Base-by-base conservation (phyloP, 2,888 invertebrate genomes). In the Halictus quadricinctus region DNA sequence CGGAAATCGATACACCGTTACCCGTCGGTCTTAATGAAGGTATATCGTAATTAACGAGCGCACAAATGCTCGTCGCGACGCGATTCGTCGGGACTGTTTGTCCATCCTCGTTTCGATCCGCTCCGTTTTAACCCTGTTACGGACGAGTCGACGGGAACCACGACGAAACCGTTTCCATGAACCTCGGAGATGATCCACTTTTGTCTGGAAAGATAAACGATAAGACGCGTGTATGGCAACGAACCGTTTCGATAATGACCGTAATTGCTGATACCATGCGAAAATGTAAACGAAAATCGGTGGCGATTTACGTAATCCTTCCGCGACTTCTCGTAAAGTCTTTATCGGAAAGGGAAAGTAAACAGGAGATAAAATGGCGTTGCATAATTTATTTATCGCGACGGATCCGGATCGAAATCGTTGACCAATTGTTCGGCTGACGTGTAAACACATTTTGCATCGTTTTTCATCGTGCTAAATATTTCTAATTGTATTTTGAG, bases 1-100 rank as follows among this genome's bases (percentile, higher is more conserved):
- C 77, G 82, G 73, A 81, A 77, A 84, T 84, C 81, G 73, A 58
- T 70, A 41, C 73, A 81, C 76, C 73, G 76, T 81, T 81, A 77
- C 64, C n/a, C 58, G 77, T 69, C 69, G 64, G 12, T 50, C 77
- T 69, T 83, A 83, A 83, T 58, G 72, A 77, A 77, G 66, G 69
- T 46, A 18, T 78, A 84, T 84, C 70, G 70, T 82, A 75, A 84
- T 84, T 83, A 84, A 84, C 84, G 60, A 60, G 70, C 76, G 70
- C 43, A 21, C 73, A 43, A 82, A 46, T 60, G 74, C 36, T 29
- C 76, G 64, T 43, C 64, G 64, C 46, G n/a, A 48, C 29, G 60
- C n/a, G 25, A 74, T 60, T 54, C 50, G 43, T 41, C 41, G 80
- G 21, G n/a, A 43, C 48, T 58, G 72, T 73, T 81, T 81, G 29